Percentiles rank a stretch among this genome's conserved stretches.
phyloP scores from a whole-genome alignment of 1,140 invertebrate species.

The Adoxophyes honmai region DNA sequence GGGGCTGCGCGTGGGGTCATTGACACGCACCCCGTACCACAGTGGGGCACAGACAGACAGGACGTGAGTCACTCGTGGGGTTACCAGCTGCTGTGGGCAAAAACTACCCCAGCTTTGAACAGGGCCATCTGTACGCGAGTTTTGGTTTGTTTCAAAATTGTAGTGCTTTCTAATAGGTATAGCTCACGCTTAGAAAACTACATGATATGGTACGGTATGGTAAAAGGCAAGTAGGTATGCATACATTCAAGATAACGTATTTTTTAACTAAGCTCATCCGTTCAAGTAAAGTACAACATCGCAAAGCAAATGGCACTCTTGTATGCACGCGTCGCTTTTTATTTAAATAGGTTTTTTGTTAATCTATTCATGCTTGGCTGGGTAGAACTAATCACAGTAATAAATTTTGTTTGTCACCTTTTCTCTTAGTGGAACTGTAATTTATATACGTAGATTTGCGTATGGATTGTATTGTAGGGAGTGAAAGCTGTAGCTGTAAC shows the following conservation, averaged over 20 bases:
- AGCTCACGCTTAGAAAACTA: no score
- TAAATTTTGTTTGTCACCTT: conserved; percentile 7
- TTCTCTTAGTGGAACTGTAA: not conserved
- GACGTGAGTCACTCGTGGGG: conserved; percentile 68
- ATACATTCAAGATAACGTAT: no score
- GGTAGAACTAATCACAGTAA: conserved; percentile 5
- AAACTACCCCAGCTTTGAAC: conserved; percentile 55
- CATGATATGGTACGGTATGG: no score
- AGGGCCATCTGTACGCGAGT: conserved; percentile 26
- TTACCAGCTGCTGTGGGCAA: conserved; percentile 69
- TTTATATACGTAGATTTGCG: not conserved
- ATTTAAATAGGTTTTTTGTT: conserved; percentile 3
- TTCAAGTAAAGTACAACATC: no score
- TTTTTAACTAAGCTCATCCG: no score
- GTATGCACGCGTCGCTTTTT: not conserved
- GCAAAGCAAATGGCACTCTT: no score
- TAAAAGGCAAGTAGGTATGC: no score
- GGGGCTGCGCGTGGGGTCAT: conserved; percentile 68
- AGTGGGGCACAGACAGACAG: conserved; percentile 60
- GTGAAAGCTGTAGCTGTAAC: conserved; percentile 72
- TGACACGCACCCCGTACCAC: conserved; percentile 65
- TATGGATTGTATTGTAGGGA: conserved; percentile 59
- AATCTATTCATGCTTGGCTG: not conserved
- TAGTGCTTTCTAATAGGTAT: no score
- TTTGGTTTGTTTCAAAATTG: not conserved